Evolutionary conservation across 2,113 vertebrate genomes (phyloP).

Genomic region (Noctilio leporinus): DNA sequence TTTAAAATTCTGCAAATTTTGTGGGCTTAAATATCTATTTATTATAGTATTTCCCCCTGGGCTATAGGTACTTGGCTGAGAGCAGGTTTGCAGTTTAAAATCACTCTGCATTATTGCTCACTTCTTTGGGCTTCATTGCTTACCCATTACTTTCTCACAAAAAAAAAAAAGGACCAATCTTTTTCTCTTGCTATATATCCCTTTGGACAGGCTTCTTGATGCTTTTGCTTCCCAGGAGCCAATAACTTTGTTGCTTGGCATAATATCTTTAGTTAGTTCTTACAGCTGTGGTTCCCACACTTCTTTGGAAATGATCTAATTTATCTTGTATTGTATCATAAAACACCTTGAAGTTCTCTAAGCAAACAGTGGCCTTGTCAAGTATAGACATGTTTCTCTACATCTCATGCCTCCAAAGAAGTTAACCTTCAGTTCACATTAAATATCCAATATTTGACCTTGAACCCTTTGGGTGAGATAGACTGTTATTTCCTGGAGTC

Average conservation of each 20-base stretch:
- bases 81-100: neutral
- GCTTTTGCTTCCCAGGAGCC: neutral
- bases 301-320: neutral
- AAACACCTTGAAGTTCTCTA: neutral
- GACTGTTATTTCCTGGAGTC: neutral
- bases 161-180: neutral
- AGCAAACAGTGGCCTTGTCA: neutral
- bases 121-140: neutral
- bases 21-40: neutral
- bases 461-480: neutral
- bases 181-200: neutral
- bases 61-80: neutral
- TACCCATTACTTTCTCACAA: neutral
- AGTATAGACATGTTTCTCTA: neutral
- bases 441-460: neutral
- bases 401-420: neutral
- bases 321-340: neutral
- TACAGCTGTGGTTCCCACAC: neutral
- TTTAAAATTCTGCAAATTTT: neutral
- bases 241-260: neutral
- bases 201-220: neutral
- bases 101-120: neutral
- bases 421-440: neutral
- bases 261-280: neutral
- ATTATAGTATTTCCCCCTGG: neutral